These are phyloP conservation scores for Philaethria dido DNA, from an alignment of 2,888 invertebrate species.

Conservation along the genomic window DNA sequence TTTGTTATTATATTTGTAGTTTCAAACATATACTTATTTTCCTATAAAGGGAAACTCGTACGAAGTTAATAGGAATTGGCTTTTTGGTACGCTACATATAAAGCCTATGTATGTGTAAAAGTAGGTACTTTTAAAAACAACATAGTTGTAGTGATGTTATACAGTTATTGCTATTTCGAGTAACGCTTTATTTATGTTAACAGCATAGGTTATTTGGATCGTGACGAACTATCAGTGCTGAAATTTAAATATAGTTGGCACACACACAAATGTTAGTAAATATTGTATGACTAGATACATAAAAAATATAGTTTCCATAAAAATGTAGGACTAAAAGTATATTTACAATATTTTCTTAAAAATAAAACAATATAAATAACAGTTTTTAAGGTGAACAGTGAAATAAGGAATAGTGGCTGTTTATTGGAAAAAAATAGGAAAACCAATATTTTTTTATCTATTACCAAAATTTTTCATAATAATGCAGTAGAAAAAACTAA, in stretches of 20 bases:
- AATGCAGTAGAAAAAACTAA: too few species aligned
- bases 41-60: too few species aligned
- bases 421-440: too few species aligned
- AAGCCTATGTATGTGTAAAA: background rate
- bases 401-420: too few species aligned
- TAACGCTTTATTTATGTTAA: conserved; percentile 54
- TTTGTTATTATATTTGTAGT: background rate
- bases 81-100: too few species aligned
- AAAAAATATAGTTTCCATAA: background rate
- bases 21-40: background rate
- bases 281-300: background rate
- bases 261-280: background rate
- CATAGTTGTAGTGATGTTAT: conserved; percentile 31
- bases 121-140: background rate
- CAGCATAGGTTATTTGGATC: conserved; percentile 59
- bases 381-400: too few species aligned
- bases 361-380: too few species aligned
- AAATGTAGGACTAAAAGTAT: too few species aligned
- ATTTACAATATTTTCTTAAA: too few species aligned
- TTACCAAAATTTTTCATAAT: too few species aligned
- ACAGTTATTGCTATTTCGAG: conserved; percentile 36
- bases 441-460: too few species aligned
- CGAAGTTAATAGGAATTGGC: too few species aligned
- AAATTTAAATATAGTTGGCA: conserved; percentile 48
- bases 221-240: conserved; percentile 56